Percentiles rank a stretch among this genome's conserved stretches.
Evolutionary conservation across 2,888 invertebrate genomes (phyloP).

Genomic region (Herminia tarsipennalis): DNA sequence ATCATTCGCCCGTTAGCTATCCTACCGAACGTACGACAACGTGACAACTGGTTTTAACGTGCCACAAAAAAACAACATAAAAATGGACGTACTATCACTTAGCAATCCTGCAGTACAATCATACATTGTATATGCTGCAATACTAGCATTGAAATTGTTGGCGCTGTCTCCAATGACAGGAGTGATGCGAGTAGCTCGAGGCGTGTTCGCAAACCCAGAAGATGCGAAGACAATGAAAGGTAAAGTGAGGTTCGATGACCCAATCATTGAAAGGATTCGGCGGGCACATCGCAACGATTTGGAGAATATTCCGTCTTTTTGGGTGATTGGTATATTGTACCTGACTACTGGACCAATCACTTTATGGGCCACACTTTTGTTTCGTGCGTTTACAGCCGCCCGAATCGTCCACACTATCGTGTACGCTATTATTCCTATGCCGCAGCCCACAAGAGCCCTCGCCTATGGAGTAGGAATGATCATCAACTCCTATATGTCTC

Average conservation of each 20-base stretch:
- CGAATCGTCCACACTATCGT: constrained; percentile 87
- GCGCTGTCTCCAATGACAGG: constrained; percentile 56
- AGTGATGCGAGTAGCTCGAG: constrained; percentile 51
- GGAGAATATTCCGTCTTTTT: constrained; percentile 89
- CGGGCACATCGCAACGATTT: constrained; percentile 89
- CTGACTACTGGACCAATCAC: constrained; percentile 84
- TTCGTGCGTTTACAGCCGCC: constrained; percentile 82
- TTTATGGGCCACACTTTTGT: constrained; percentile 66
- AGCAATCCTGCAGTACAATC: constrained; percentile 61
- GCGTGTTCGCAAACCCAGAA: constrained; percentile 68
- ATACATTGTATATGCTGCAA: constrained; percentile 68
- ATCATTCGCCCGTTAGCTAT: too few relatives aligned
- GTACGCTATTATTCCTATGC: constrained; percentile 86
- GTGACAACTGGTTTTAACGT: too few relatives aligned
- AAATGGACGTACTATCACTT: constrained; percentile 57
- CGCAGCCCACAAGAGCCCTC: constrained; percentile 82
- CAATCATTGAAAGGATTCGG: constrained; percentile 64
- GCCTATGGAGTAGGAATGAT: constrained; percentile 60
- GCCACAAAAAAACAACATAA: too few relatives aligned
- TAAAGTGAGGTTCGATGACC: constrained; percentile 70
- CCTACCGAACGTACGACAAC: constrained; percentile 8
- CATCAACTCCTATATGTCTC: constrained; percentile 68
- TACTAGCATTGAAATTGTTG: constrained; percentile 68
- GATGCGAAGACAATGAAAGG: constrained; percentile 60
- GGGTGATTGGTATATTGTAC: constrained; percentile 86